Evolutionary conservation across 2,888 invertebrate species (phyloP).

Genomic region (Lasioglossum pauxillum): DNA sequence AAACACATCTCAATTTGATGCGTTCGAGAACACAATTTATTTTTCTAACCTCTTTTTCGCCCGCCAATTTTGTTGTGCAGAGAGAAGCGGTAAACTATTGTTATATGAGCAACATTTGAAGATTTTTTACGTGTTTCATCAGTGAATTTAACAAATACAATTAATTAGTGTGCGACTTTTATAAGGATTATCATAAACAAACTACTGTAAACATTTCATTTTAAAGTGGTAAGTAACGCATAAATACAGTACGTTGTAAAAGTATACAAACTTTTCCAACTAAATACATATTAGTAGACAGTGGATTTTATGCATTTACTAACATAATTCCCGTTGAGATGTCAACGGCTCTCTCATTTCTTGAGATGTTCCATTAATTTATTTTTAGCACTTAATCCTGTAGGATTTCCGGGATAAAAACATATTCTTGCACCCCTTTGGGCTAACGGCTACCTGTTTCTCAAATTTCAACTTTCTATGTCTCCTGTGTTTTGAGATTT

Average conservation of each 20-base stretch:
- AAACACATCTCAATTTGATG: constrained; percentile 9
- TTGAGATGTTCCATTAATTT: no score
- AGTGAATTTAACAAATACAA: background rate
- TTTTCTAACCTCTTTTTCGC: background rate
- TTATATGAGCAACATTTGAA: background rate
- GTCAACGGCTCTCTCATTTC: no score
- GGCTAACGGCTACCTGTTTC: no score
- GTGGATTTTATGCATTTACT: no score
- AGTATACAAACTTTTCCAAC: background rate
- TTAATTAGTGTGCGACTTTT: background rate
- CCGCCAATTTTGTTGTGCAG: constrained; percentile 10
- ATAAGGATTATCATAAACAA: background rate
- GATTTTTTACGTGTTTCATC: background rate
- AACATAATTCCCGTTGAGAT: no score
- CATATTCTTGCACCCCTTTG: no score
- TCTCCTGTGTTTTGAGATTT: no score
- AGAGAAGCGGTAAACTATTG: background rate
- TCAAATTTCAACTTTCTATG: no score
- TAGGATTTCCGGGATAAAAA: no score
- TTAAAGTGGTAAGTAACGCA: background rate
- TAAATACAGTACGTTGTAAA: background rate
- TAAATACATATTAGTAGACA: no score
- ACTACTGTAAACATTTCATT: background rate
- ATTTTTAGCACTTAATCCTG: no score
- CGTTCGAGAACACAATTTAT: constrained; percentile 17